Evolutionary conservation across 2,888 invertebrate genomes (phyloP).

Genomic region (Fissipunctia ypsillon): DNA sequence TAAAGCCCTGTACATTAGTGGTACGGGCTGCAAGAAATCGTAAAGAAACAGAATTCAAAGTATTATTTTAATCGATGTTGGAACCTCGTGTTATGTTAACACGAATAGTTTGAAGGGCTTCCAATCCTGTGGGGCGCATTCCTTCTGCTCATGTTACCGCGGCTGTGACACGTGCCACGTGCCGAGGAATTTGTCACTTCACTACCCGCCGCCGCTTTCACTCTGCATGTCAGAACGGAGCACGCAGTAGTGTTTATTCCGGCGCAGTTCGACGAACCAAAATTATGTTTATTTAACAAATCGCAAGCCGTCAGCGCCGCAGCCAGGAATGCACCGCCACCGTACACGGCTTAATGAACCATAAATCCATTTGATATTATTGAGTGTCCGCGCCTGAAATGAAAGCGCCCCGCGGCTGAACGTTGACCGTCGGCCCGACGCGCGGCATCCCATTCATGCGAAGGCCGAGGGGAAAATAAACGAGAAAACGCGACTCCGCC

Average conservation of each 20-base stretch:
- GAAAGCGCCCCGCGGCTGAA: slow-evolving; percentile 67
- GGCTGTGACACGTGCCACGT: slow-evolving; percentile 72
- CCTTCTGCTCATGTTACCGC: slow-evolving; percentile 75
- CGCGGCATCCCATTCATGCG: slow-evolving; percentile 86
- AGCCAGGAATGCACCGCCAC: slow-evolving; percentile 65
- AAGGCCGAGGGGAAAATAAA: slow-evolving; percentile 83
- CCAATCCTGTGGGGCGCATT: slow-evolving; percentile 73
- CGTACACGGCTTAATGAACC: slow-evolving; percentile 78
- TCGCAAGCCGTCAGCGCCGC: slow-evolving; percentile 68
- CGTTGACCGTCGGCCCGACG: slow-evolving; percentile 76
- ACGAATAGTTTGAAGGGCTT: slow-evolving; percentile 73
- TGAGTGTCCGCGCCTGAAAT: slow-evolving; percentile 77
- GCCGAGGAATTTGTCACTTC: slow-evolving; percentile 79
- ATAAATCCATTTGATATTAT: slow-evolving; percentile 84
- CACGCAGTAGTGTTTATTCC: slow-evolving; percentile 75
- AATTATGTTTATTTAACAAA: slow-evolving; percentile 78
- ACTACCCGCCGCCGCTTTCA: slow-evolving; percentile 78
- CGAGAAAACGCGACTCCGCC: slow-evolving; percentile 74
- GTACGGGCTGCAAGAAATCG: slow-evolving; percentile 18
- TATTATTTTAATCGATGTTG: slow-evolving; percentile 52
- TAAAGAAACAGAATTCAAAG: slow-evolving; percentile 32
- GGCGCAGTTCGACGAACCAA: slow-evolving; percentile 80
- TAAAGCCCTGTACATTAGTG: slow-evolving; percentile 30
- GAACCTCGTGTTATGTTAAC: slow-evolving; percentile 56
- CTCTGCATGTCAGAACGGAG: slow-evolving; percentile 79